Evolutionary conservation across 1,140 invertebrate species (phyloP).

Genomic region (Octopus sinensis): DNA sequence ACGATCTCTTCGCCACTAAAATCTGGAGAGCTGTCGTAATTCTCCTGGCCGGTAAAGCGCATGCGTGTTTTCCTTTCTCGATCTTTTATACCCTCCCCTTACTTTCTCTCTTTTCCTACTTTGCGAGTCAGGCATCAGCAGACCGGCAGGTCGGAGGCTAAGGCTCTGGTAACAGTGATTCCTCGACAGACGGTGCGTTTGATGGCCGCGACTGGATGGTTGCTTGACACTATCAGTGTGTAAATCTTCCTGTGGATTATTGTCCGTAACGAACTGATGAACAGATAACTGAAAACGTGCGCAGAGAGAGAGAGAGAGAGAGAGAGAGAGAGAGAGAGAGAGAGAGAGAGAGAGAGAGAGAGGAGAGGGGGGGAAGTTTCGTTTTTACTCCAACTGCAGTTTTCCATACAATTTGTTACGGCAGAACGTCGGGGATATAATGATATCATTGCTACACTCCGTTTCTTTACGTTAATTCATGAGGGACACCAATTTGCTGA

Average conservation of each 20-base stretch:
- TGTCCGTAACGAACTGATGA: slow-evolving; percentile 9
- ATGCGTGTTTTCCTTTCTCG: too few relatives aligned
- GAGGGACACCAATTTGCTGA: too few relatives aligned
- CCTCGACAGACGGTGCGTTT: not conserved
- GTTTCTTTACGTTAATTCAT: too few relatives aligned
- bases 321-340: not conserved
- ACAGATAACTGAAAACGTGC: not conserved
- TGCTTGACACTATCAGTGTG: not conserved
- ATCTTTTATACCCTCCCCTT: too few relatives aligned
- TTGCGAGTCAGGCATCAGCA: too few relatives aligned
- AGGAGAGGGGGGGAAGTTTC: not conserved
- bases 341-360: slow-evolving; percentile 2
- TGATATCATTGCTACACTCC: too few relatives aligned
- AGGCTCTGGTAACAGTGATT: not conserved
- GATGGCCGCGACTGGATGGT: not conserved
- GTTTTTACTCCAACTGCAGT: not conserved
- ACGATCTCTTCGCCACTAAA: too few relatives aligned
- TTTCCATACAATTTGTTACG: too few relatives aligned
- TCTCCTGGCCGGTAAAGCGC: too few relatives aligned
- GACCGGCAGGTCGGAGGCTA: not conserved
- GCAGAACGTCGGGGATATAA: too few relatives aligned
- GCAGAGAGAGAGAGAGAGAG: not conserved
- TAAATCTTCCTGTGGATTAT: slow-evolving; percentile 2
- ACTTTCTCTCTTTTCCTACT: too few relatives aligned
- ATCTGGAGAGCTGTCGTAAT: too few relatives aligned